Base-by-base conservation (phyloP, 2,797 vertebrate species). In the Syndactyla subalaris region DNA sequence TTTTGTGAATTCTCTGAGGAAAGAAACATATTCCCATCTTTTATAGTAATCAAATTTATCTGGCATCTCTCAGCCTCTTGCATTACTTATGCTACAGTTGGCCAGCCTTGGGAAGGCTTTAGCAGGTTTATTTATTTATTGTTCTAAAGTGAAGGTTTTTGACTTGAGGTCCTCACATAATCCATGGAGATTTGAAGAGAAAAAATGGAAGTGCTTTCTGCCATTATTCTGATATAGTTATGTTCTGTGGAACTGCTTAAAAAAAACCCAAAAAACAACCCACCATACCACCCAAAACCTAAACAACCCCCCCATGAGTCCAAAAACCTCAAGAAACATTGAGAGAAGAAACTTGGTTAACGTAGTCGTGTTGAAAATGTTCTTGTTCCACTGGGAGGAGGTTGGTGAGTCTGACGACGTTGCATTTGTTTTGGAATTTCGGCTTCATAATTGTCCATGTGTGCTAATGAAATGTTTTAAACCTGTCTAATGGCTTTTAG, bases 31-130 rank as follows among this genome's bases (percentile, higher is more conserved):
- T 98, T 98, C 98, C 98, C 98, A 98, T 99, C 99, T 99, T 99
- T 99, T 98, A 98, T 99, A 99, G 98, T 98, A 99, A 99, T 99
- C 98, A 98, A 97, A 98, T 99, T 98, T 99, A 98, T 98, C 97
- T 98, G 98, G 98, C 97, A 98, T 98, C 97, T 98, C 97, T 98
- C 98, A 97, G 98, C 97, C 97, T 98, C 97, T 97, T 97, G 97
- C 97, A 98, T 98, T 98, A 98, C 98, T 98, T 98, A 98, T 98
- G 98, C 98, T 98, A 98, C 97, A 98, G 95, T 98, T 98, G 98
- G 96, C 98, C 97, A 97, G 98, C 98, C 96, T 97, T 95, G 80
- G 97, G 97, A 98, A 98, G 97, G 97, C 97, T 97, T 97, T 96
- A 97, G 96, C 93, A 18, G 96, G 96, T 97, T 98, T 98, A 98